These are phyloP conservation scores for cattle (Bos taurus) DNA, from an alignment of 2,113 vertebrate species.

Conservation along the genomic window DNA sequence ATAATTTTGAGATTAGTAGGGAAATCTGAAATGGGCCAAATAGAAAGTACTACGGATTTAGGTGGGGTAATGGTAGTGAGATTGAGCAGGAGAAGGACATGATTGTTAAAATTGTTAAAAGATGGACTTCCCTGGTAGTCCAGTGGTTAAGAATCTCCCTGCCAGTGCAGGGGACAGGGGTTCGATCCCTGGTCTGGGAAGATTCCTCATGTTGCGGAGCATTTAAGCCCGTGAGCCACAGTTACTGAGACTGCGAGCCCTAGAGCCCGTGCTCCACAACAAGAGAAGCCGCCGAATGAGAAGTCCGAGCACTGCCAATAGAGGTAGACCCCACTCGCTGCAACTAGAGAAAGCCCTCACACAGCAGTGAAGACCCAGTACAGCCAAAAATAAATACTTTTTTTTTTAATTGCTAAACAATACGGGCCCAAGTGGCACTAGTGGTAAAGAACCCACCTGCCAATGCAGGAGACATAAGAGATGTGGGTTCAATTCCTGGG, in stretches of 20 bases:
- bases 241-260: background rate
- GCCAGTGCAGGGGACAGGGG: background rate
- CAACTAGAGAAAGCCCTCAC: background rate
- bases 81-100: background rate
- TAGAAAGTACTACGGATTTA: background rate
- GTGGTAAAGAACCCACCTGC: background rate
- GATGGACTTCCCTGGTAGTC: background rate
- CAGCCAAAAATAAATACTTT: background rate
- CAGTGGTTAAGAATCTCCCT: background rate
- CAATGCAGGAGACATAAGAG: background rate
- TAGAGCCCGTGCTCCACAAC: background rate
- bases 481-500: background rate
- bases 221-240: background rate
- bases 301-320: background rate
- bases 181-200: background rate
- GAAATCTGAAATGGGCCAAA: background rate
- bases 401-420: background rate
- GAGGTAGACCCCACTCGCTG: fast-evolving
- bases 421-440: background rate
- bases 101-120: background rate
- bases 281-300: background rate
- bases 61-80: background rate
- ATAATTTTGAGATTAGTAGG: background rate
- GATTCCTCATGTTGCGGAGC: fast-evolving
- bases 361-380: background rate